Evolutionary conservation across 2,113 vertebrate genomes (phyloP).

Genomic region (Pionites leucogaster): DNA sequence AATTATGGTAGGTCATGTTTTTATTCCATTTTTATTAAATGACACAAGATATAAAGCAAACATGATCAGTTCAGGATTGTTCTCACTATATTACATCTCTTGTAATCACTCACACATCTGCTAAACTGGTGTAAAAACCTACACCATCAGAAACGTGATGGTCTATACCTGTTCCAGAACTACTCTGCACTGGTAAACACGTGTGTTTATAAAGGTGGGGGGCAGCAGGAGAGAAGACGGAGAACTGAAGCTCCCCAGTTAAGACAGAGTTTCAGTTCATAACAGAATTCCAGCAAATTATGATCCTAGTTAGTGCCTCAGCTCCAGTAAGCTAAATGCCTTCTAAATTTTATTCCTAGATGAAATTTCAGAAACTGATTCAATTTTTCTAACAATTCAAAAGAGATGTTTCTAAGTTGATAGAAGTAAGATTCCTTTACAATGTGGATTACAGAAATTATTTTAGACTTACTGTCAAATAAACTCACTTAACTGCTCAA

Average conservation of each 20-base stretch:
- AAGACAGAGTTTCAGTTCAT: background rate
- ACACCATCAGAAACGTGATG: background rate
- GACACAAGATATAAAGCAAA: background rate
- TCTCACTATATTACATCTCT: background rate
- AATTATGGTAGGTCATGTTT: background rate
- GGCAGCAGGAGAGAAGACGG: background rate
- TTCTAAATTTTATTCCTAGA: background rate
- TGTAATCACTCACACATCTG: background rate
- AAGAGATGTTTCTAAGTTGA: slow-evolving; percentile 1
- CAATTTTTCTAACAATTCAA: background rate
- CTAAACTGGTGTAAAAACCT: background rate
- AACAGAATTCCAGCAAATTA: background rate
- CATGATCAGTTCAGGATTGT: background rate
- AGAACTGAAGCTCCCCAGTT: background rate
- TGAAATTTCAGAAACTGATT: background rate
- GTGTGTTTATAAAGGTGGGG: background rate
- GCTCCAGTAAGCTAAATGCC: background rate
- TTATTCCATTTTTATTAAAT: background rate
- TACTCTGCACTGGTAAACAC: background rate
- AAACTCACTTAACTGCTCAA: background rate
- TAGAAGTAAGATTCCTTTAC: background rate
- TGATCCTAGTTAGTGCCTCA: background rate
- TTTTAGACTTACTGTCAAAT: slow-evolving; percentile 17
- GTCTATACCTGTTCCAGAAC: background rate
- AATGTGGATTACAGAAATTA: background rate